Percentiles rank a stretch among this genome's conserved stretches.
These are phyloP conservation scores for Nyctibius grandis DNA, from an alignment of 2,797 vertebrate genomes.

Conservation along the genomic window DNA sequence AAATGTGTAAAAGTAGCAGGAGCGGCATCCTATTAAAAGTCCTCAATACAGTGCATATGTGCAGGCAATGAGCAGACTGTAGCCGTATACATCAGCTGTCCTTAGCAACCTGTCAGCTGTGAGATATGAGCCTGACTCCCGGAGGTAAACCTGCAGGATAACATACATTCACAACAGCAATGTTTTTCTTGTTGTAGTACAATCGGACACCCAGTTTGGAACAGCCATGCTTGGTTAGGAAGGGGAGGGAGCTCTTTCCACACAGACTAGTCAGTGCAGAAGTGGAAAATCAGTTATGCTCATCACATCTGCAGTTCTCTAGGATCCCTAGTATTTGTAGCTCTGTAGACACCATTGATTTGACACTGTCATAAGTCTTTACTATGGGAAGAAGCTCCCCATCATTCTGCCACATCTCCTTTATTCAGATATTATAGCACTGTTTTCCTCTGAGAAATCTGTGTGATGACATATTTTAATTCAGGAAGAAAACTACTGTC, in stretches of 20 bases:
- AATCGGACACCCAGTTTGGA: background rate
- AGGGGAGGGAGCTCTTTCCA: background rate
- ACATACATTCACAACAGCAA: background rate
- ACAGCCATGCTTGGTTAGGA: background rate
- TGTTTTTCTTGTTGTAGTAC: background rate
- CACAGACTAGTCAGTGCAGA: background rate
- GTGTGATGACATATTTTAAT: background rate
- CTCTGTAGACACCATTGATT: background rate
- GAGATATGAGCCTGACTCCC: background rate
- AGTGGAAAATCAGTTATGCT: background rate
- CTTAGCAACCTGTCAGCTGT: background rate
- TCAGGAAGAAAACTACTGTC: background rate
- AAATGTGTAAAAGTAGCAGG: background rate
- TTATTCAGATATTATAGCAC: background rate
- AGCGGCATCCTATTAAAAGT: background rate
- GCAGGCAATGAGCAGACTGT: background rate
- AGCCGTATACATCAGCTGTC: background rate
- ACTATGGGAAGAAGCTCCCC: background rate
- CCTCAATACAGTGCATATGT: background rate
- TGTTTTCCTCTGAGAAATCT: background rate
- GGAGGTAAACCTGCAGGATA: background rate
- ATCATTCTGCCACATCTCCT: background rate
- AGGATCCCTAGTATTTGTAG: background rate
- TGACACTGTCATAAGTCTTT: background rate
- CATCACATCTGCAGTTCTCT: background rate